phyloP scores from a whole-genome alignment of 2,113 vertebrate genomes.

The Struthio camelus region DNA sequence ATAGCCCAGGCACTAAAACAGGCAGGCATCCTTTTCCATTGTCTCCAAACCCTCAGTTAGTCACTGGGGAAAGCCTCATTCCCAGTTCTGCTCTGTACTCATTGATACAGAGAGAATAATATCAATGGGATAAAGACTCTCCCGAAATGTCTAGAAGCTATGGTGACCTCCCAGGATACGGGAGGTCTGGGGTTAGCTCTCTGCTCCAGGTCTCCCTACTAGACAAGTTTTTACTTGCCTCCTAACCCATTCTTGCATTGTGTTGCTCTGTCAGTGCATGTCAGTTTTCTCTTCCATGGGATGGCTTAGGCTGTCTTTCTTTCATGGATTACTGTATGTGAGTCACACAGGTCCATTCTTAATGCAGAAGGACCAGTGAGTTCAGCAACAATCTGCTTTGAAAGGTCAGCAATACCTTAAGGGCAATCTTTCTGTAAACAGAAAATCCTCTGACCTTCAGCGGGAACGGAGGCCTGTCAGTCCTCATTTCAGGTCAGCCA shows the following conservation, averaged over 20 bases:
- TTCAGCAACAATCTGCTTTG: slow-evolving; percentile 22
- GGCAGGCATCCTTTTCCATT: neutral
- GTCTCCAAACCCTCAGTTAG: neutral
- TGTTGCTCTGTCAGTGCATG: neutral
- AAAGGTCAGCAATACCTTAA: slow-evolving; percentile 80
- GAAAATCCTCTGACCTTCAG: slow-evolving; percentile 61
- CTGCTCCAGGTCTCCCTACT: neutral
- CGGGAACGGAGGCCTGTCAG: slow-evolving; percentile 64
- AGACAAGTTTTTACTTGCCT: neutral
- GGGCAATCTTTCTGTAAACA: slow-evolving; percentile 68
- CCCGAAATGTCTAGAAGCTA: neutral
- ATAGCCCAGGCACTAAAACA: neutral
- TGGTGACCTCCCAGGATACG: neutral
- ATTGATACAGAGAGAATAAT: neutral
- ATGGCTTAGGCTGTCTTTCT: neutral
- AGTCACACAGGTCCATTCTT: slow-evolving; percentile 39
- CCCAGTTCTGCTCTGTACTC: neutral
- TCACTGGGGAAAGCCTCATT: neutral
- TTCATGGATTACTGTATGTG: slow-evolving; percentile 7
- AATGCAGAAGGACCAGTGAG: neutral
- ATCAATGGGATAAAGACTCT: neutral
- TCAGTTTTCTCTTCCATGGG: neutral
- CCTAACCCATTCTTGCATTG: neutral
- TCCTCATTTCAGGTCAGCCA: slow-evolving; percentile 61
- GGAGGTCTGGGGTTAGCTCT: neutral